Evolutionary conservation across 2,888 invertebrate species (phyloP).

Genomic region (Eudemis profundana): DNA sequence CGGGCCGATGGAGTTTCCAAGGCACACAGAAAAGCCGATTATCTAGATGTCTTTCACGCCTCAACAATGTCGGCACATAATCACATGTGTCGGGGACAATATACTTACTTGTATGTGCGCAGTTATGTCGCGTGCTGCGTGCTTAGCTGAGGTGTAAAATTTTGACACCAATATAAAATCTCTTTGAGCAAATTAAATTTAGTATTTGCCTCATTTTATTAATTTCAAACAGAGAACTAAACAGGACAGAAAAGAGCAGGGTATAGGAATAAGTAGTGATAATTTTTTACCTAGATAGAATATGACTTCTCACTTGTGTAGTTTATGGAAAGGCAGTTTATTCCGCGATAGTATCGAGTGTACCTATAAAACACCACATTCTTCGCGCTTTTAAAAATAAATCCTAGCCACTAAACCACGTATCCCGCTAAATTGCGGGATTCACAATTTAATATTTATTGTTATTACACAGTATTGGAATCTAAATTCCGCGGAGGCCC

Average conservation of each 20-base stretch:
- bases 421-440: slow-evolving; percentile 40
- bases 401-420: neutral
- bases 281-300: no score
- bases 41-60: slow-evolving; percentile 49
- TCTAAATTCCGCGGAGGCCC: slow-evolving; percentile 66
- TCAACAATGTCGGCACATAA: slow-evolving; percentile 36
- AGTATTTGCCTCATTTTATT: neutral
- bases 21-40: slow-evolving; percentile 60
- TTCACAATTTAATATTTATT: slow-evolving; percentile 62
- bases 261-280: no score
- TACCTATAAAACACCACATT: no score
- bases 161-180: neutral
- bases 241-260: no score
- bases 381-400: neutral
- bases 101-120: slow-evolving; percentile 14
- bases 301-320: no score
- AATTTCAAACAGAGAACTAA: no score
- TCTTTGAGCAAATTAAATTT: slow-evolving; percentile 2
- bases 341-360: no score
- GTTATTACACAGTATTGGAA: slow-evolving; percentile 57
- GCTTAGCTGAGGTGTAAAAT: slow-evolving; percentile 1
- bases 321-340: no score
- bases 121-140: neutral
- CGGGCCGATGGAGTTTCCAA: slow-evolving; percentile 33
- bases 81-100: slow-evolving; percentile 32